phyloP scores from a whole-genome alignment of 2,888 invertebrate genomes.

The Plemyria rubiginata region DNA sequence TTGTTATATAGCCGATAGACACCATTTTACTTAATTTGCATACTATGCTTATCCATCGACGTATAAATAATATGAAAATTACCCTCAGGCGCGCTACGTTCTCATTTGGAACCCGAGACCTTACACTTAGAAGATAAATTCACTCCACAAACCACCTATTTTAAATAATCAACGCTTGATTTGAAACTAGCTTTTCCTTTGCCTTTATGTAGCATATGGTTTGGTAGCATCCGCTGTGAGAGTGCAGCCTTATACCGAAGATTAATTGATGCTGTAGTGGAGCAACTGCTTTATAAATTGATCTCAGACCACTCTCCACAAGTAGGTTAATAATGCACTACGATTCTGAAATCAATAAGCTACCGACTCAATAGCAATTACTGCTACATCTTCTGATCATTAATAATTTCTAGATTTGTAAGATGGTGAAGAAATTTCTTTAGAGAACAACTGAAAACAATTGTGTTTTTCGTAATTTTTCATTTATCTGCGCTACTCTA shows the following conservation, averaged over 20 bases:
- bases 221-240: neutral
- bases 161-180: neutral
- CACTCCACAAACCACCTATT: no score
- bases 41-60: no score
- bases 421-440: neutral
- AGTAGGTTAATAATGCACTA: conserved; percentile 46
- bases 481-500: no score
- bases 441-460: neutral
- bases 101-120: no score
- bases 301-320: conserved; percentile 46
- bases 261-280: conserved; percentile 39
- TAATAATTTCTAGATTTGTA: conserved; percentile 44
- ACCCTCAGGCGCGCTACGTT: no score
- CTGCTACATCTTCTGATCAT: conserved; percentile 44
- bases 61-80: no score
- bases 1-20: no score
- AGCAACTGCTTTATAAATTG: conserved; percentile 45
- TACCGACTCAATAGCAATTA: conserved; percentile 46
- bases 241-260: conserved; percentile 18
- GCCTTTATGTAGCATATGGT: neutral
- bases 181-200: neutral
- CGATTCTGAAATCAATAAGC: conserved; percentile 49
- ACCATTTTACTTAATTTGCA: no score
- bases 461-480: no score
- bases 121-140: no score